Evolutionary conservation across 2,888 invertebrate genomes (phyloP).

Genomic region (Acleris holmiana): DNA sequence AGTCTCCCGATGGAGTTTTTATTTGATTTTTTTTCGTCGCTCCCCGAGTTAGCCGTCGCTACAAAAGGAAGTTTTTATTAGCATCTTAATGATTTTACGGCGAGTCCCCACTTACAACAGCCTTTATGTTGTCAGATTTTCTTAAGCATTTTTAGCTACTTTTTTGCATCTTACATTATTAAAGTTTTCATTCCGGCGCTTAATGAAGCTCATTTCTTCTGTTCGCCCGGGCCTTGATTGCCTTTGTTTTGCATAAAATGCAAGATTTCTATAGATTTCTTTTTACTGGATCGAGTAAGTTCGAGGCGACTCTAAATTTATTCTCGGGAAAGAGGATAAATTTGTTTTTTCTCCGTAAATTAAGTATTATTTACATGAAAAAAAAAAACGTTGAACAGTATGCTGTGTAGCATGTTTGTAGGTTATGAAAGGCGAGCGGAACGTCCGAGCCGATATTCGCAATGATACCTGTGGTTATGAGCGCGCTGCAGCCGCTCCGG

Average conservation of each 20-base stretch:
- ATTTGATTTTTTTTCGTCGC: conserved; percentile 78
- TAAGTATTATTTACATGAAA: conserved; percentile 39
- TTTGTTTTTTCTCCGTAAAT: conserved; percentile 57
- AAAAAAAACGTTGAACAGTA: conserved; percentile 38
- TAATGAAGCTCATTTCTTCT: conserved; percentile 85
- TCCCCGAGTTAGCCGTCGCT: conserved; percentile 76
- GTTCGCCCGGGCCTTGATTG: conserved; percentile 82
- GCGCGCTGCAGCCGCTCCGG: conserved; percentile 48
- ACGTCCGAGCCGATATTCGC: background rate
- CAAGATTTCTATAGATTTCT: conserved; percentile 82
- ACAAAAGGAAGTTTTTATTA: conserved; percentile 85
- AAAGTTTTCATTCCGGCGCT: conserved; percentile 84
- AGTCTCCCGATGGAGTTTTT: conserved; percentile 82
- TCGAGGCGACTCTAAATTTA: conserved; percentile 71
- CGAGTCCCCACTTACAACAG: conserved; percentile 83
- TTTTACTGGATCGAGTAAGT: conserved; percentile 75
- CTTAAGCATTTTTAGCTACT: conserved; percentile 83
- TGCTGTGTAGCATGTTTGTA: too few relatives aligned
- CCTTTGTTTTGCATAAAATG: conserved; percentile 84
- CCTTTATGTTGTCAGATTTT: conserved; percentile 85
- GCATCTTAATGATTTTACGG: conserved; percentile 86
- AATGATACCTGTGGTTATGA: background rate
- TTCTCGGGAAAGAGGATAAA: conserved; percentile 71
- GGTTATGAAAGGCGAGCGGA: too few relatives aligned
- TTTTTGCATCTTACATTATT: conserved; percentile 85